Conservation (phyloP, 1,140 invertebrate species). For the Spodoptera litura region DNA sequence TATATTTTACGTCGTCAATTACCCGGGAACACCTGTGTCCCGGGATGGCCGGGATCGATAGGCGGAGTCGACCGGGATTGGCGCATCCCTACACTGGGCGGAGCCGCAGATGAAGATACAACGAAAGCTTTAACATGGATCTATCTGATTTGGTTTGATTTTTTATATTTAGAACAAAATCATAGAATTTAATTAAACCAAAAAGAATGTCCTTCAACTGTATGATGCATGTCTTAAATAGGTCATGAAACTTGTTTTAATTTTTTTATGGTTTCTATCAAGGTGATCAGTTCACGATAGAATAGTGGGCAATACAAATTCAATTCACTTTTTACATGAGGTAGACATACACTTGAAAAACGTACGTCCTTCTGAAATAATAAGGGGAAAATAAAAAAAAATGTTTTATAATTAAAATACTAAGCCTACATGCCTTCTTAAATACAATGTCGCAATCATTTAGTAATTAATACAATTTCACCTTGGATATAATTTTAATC, state of each 20-base stretch:
- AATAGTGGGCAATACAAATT: too few species aligned
- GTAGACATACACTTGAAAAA: too few species aligned
- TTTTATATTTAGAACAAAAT: too few species aligned
- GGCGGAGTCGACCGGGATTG: conserved; percentile 75
- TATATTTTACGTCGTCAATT: conserved; percentile 62
- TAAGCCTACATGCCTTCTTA: neutral
- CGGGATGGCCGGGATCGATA: conserved; percentile 64
- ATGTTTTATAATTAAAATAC: too few species aligned
- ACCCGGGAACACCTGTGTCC: conserved; percentile 73
- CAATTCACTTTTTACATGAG: too few species aligned
- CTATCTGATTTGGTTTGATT: neutral
- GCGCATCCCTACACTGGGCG: conserved; percentile 61
- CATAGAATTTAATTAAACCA: too few species aligned
- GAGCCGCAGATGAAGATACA: conserved; percentile 63
- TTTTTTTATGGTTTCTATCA: too few species aligned
- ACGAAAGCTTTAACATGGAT: conserved; percentile 23
- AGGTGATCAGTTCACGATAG: too few species aligned
- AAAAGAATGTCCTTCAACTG: too few species aligned
- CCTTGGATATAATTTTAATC: conserved; percentile 1
- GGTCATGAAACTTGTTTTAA: too few species aligned
- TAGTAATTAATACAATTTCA: neutral
- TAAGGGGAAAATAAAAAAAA: neutral
- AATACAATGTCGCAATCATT: neutral
- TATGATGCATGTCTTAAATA: too few species aligned
- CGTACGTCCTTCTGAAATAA: too few species aligned